These are phyloP conservation scores for Elymnias hypermnestra DNA, from an alignment of 1,140 invertebrate species.

Conservation along the genomic window DNA sequence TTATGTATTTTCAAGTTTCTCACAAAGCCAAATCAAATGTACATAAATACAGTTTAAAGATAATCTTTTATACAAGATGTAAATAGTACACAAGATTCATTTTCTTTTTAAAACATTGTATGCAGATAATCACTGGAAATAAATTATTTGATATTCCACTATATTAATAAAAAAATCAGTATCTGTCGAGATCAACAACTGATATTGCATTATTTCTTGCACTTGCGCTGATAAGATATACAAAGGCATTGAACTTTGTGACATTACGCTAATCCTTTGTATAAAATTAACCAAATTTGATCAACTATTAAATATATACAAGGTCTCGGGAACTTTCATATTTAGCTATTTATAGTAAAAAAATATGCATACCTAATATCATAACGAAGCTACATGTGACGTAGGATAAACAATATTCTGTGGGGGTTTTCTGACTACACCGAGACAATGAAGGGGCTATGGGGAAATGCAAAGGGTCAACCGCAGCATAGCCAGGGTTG, in stretches of 20 bases:
- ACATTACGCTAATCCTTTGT: constrained; percentile 63
- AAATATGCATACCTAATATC: constrained; percentile 74
- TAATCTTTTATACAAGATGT: constrained; percentile 68
- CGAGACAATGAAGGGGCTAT: constrained; percentile 45
- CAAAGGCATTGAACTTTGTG: constrained; percentile 62
- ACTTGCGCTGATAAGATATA: constrained; percentile 41
- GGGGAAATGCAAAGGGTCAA: constrained; percentile 49
- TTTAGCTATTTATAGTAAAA: constrained; percentile 71
- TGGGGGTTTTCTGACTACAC: constrained; percentile 38
- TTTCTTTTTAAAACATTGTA: constrained; percentile 38
- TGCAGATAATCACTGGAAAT: constrained; percentile 45
- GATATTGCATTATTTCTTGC: constrained; percentile 40
- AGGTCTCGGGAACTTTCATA: constrained; percentile 58
- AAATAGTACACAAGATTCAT: constrained; percentile 64
- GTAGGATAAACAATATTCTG: constrained; percentile 58
- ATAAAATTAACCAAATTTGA: constrained; percentile 71
- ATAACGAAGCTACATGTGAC: constrained; percentile 70
- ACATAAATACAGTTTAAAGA: constrained; percentile 72
- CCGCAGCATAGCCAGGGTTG: constrained; percentile 21
- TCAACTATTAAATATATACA: constrained; percentile 72
- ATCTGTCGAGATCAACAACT: constrained; percentile 64
- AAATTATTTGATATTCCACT: constrained; percentile 49
- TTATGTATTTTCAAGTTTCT: constrained; percentile 69
- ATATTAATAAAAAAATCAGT: constrained; percentile 48
- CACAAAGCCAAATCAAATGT: constrained; percentile 74